A percentile compares a stretch with the other conserved stretches of the same genome.
Conservation (phyloP, 2,888 invertebrate species). For the Camponotus fellah region DNA sequence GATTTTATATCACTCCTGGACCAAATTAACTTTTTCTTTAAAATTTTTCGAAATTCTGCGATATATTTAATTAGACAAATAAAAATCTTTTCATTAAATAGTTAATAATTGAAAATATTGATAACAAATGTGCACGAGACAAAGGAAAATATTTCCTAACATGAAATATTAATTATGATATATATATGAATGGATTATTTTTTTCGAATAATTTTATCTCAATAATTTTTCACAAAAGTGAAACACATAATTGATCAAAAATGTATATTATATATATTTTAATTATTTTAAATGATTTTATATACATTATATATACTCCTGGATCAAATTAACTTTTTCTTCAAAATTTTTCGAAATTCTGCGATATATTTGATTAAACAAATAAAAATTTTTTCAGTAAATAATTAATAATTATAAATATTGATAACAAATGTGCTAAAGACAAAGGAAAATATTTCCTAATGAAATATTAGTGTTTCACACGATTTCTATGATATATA, state of each 20-base stretch:
- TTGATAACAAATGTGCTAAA: neutral
- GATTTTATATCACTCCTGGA: neutral
- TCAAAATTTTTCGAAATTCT: neutral
- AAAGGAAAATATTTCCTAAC: neutral
- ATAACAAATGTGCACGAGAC: neutral
- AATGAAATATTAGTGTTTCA: neutral
- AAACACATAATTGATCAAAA: neutral
- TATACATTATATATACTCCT: neutral
- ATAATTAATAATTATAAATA: neutral
- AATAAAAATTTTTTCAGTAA: conserved; percentile 10
- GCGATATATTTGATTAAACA: neutral
- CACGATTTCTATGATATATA: no score
- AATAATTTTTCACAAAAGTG: neutral
- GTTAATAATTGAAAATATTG: neutral
- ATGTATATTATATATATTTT: neutral
- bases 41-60: neutral
- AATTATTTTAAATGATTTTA: conserved; percentile 1
- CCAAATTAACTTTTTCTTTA: no score
- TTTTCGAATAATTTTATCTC: neutral
- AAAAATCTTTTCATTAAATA: conserved; percentile 15
- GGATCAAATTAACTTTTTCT: no score
- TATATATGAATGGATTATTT: neutral
- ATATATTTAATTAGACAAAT: neutral
- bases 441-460: neutral
- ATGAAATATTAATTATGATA: neutral